These are phyloP conservation scores for Embiotoca jacksoni DNA, from an alignment of 2,113 vertebrate genomes.

Conservation along the genomic window DNA sequence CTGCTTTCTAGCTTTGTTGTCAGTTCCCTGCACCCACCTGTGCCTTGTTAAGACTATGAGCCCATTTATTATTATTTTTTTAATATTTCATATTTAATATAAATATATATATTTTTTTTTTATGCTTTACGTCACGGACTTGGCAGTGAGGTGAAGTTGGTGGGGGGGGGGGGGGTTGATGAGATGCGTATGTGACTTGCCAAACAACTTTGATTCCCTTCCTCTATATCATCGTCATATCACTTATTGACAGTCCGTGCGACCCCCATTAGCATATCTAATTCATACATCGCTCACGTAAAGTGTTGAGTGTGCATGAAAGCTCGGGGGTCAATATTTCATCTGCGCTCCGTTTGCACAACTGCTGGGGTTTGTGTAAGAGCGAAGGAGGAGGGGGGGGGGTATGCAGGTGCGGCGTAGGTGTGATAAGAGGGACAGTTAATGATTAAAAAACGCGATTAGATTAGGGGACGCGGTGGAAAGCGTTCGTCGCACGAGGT, in stretches of 20 bases:
- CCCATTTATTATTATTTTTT: too few species aligned
- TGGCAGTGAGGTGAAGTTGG: neutral
- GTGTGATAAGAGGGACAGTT: slow-evolving; percentile 57
- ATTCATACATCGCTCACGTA: slow-evolving; percentile 65
- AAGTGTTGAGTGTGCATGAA: slow-evolving; percentile 70
- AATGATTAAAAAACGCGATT: slow-evolving; percentile 73
- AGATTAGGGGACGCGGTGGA: slow-evolving; percentile 44
- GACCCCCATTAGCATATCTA: slow-evolving; percentile 63
- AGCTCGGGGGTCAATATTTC: slow-evolving; percentile 67
- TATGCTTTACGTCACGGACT: too few species aligned
- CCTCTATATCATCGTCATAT: slow-evolving; percentile 48
- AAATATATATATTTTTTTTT: too few species aligned
- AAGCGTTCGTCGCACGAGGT: slow-evolving; percentile 24
- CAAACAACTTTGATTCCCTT: slow-evolving; percentile 33
- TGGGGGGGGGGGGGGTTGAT: neutral
- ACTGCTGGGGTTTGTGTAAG: slow-evolving; percentile 16
- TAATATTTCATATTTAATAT: too few species aligned
- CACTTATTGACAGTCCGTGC: slow-evolving; percentile 48
- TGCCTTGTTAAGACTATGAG: too few species aligned
- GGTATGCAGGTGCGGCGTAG: slow-evolving; percentile 7
- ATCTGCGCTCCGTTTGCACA: slow-evolving; percentile 67
- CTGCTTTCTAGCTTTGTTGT: too few species aligned
- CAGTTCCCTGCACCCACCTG: too few species aligned
- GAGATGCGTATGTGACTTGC: neutral
- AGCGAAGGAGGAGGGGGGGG: too few species aligned